phyloP scores from a whole-genome alignment of 1,140 invertebrate genomes.

The Aphidius gifuensis region DNA sequence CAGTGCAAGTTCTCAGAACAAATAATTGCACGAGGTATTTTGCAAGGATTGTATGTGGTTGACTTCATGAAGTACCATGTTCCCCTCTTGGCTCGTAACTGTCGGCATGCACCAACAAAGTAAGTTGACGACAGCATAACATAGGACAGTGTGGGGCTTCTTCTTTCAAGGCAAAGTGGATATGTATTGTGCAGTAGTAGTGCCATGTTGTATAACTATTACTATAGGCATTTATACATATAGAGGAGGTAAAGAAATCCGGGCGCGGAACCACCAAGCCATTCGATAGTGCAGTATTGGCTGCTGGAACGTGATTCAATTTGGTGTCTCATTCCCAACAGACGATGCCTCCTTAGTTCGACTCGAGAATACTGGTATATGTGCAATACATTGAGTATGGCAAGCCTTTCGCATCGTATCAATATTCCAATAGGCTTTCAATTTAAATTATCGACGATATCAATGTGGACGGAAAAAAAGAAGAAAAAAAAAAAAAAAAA shows the following conservation, averaged over 20 bases:
- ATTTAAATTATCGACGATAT: constrained; percentile 17
- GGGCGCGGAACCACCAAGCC: not conserved
- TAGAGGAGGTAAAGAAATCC: not conserved
- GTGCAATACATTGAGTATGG: not conserved
- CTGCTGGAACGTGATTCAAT: constrained; percentile 11
- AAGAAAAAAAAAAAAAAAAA: too few species aligned
- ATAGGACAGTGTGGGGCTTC: too few species aligned
- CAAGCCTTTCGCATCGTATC: constrained; percentile 1
- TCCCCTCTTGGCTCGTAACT: too few species aligned
- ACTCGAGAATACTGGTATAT: too few species aligned
- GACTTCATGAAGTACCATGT: too few species aligned
- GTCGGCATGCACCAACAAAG: too few species aligned
- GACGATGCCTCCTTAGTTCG: not conserved
- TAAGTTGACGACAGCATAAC: too few species aligned
- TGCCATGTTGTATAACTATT: too few species aligned
- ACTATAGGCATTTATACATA: not conserved
- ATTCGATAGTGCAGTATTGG: constrained; percentile 6
- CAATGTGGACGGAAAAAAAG: not conserved
- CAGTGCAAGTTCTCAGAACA: constrained; percentile 6
- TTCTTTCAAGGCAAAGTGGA: too few species aligned
- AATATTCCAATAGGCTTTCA: constrained; percentile 13
- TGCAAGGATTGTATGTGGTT: too few species aligned
- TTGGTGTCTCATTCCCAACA: constrained; percentile 4
- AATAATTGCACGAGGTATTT: not conserved
- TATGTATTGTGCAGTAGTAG: too few species aligned